A percentile compares a stretch with the other conserved stretches of the same genome.
Evolutionary conservation across 2,888 invertebrate species (phyloP).

Genomic region (Meandrusa payeni): DNA sequence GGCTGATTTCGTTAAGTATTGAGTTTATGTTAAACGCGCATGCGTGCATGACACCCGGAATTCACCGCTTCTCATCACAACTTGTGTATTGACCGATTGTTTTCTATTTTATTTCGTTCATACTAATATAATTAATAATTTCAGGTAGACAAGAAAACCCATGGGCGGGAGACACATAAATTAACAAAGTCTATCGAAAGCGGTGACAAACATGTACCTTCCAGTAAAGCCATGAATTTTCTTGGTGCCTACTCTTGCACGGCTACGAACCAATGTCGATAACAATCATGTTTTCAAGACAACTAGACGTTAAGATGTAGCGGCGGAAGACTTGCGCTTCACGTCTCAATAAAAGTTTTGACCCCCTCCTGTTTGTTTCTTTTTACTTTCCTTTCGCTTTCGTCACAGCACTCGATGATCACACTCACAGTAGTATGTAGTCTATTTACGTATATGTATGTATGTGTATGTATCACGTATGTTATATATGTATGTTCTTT

Average conservation of each 20-base stretch:
- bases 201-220: slow-evolving; percentile 56
- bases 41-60: slow-evolving; percentile 51
- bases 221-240: slow-evolving; percentile 45
- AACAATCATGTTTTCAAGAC: slow-evolving; percentile 8
- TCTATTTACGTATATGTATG: slow-evolving; percentile 41
- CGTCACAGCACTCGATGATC: slow-evolving; percentile 77
- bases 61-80: slow-evolving; percentile 51
- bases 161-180: slow-evolving; percentile 75
- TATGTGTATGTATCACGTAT: slow-evolving; percentile 56
- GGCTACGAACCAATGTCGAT: slow-evolving; percentile 21
- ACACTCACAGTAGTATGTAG: slow-evolving; percentile 71
- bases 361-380: slow-evolving; percentile 64
- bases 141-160: slow-evolving; percentile 78
- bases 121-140: slow-evolving; percentile 80
- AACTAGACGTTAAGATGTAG: not conserved
- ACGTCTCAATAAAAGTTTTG: slow-evolving; percentile 61
- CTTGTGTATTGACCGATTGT: slow-evolving; percentile 47
- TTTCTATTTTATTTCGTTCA: slow-evolving; percentile 67
- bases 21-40: slow-evolving; percentile 47
- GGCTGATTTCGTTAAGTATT: slow-evolving; percentile 34
- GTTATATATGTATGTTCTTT: slow-evolving; percentile 35
- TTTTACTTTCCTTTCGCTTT: slow-evolving; percentile 73
- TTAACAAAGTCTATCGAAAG: slow-evolving; percentile 62
- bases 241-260: slow-evolving; percentile 30
- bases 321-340: slow-evolving; percentile 1